These are phyloP conservation scores for Drosophila melanica DNA, from an alignment of 1,140 invertebrate genomes.

Conservation along the genomic window DNA sequence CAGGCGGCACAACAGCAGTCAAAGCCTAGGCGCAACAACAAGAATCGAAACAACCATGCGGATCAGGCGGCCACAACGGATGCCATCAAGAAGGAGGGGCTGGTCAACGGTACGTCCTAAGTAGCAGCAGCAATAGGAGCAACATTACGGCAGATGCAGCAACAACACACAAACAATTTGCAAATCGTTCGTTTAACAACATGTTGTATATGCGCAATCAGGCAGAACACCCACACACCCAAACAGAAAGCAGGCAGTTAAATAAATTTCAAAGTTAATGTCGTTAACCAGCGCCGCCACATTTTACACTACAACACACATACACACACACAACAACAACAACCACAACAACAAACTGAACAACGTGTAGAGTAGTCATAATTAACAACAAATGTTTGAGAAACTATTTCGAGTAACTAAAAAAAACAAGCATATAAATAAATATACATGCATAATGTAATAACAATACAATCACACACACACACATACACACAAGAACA, in stretches of 20 bases:
- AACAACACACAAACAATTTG: constrained; percentile 41
- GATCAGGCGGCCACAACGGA: constrained; percentile 59
- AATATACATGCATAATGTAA: constrained; percentile 73
- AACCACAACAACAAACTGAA: constrained; percentile 32
- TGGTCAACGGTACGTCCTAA: constrained; percentile 83
- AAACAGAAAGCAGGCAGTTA: constrained; percentile 37
- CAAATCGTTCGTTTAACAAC: constrained; percentile 55
- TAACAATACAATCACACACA: constrained; percentile 60
- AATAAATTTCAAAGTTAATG: constrained; percentile 66
- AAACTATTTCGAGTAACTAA: constrained; percentile 72
- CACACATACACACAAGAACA: constrained; percentile 39
- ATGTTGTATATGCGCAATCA: constrained; percentile 39
- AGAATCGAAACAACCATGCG: constrained; percentile 77
- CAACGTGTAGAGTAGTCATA: constrained; percentile 52
- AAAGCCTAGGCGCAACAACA: constrained; percentile 76
- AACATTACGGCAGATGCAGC: constrained; percentile 16
- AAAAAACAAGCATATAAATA: constrained; percentile 38
- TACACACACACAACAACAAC: constrained; percentile 16
- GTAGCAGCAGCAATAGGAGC: constrained; percentile 20
- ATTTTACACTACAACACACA: constrained; percentile 24
- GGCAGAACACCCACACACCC: constrained; percentile 15
- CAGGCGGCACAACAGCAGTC: constrained; percentile 59
- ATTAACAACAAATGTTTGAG: constrained; percentile 64
- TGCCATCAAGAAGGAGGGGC: constrained; percentile 73
- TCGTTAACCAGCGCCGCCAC: constrained; percentile 44